Conservation (phyloP, 2,888 invertebrate species). For the Erebia aethiops region DNA sequence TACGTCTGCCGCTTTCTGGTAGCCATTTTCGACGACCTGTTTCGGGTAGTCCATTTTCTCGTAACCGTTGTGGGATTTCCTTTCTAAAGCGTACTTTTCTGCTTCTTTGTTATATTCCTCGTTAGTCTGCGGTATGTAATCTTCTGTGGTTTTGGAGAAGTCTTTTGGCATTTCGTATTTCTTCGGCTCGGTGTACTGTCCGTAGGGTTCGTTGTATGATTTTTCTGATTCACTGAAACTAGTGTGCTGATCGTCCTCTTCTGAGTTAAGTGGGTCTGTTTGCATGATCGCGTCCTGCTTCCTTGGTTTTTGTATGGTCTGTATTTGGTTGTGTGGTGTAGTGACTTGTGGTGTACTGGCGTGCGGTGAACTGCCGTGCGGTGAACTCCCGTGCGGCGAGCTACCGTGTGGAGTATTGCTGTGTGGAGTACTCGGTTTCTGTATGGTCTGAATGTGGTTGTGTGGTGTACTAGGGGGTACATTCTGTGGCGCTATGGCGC, state of each 20-base stretch:
- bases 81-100: conserved; percentile 68
- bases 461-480: background rate
- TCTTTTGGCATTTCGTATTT: conserved; percentile 63
- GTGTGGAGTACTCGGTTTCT: conserved; percentile 1
- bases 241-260: conserved; percentile 59
- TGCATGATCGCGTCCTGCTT: conserved; percentile 79
- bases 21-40: conserved; percentile 47
- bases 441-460: conserved; percentile 6
- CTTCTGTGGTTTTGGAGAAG: conserved; percentile 63
- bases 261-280: conserved; percentile 67
- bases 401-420: conserved; percentile 5
- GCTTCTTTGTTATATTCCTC: conserved; percentile 76
- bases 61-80: conserved; percentile 63
- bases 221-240: conserved; percentile 56
- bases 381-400: background rate
- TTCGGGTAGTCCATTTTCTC: conserved; percentile 59
- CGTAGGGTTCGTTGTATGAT: conserved; percentile 43
- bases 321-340: conserved; percentile 20
- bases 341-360: background rate
- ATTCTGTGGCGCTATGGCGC: conserved; percentile 49
- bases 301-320: conserved; percentile 52
- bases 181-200: conserved; percentile 46
- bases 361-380: conserved; percentile 41
- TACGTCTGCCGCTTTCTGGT: conserved; percentile 52
- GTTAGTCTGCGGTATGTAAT: conserved; percentile 70